Evolutionary conservation across 2,888 invertebrate genomes (phyloP).

Genomic region (Pyrrhia umbra): DNA sequence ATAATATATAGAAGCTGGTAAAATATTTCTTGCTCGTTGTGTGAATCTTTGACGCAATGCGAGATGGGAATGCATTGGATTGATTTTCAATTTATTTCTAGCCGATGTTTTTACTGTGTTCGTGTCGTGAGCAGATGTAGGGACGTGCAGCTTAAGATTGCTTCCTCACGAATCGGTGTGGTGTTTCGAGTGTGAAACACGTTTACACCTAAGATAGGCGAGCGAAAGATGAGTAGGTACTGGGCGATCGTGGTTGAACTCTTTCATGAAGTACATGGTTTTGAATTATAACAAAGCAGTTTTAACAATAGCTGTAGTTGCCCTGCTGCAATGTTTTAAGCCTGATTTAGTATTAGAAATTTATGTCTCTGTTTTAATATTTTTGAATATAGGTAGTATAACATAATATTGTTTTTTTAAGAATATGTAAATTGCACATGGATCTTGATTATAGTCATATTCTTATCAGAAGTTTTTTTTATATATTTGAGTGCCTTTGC

Average conservation of each 20-base stretch:
- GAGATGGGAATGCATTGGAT: conserved; percentile 55
- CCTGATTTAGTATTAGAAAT: no score
- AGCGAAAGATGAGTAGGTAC: conserved; percentile 28
- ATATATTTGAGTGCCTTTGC: no score
- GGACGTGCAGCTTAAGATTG: conserved; percentile 60
- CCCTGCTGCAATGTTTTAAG: background rate
- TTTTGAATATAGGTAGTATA: background rate
- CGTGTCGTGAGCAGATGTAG: conserved; percentile 44
- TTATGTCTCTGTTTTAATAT: no score
- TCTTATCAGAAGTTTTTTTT: no score
- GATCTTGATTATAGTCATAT: no score
- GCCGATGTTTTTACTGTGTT: conserved; percentile 47
- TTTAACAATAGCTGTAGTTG: background rate
- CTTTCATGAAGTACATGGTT: conserved; percentile 3
- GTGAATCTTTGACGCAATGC: conserved; percentile 58
- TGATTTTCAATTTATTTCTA: conserved; percentile 68
- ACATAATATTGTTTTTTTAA: no score
- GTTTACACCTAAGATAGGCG: conserved; percentile 39
- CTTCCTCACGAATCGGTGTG: conserved; percentile 55
- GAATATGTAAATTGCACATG: no score
- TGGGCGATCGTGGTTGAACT: conserved; percentile 38
- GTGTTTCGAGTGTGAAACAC: conserved; percentile 33
- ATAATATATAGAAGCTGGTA: conserved; percentile 28
- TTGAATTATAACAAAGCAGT: conserved; percentile 26
- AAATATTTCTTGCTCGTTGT: conserved; percentile 43